Conservation (phyloP, 92 coral and sea anemone species). For the Diadumene lineata region DNA sequence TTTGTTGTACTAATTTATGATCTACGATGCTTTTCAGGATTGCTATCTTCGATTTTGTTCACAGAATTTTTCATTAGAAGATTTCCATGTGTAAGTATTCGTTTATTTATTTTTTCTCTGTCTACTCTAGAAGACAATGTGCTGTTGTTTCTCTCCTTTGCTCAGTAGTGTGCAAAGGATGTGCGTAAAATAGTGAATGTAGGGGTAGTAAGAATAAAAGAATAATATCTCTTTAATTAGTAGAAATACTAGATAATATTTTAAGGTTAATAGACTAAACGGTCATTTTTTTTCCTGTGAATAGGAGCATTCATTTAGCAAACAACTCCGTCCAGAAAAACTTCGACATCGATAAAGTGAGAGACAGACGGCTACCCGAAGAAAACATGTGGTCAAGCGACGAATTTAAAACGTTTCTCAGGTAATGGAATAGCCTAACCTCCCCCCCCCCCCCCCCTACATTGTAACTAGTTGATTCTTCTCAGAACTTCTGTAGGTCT, state of each 20-base stretch:
- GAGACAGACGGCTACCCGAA: slow-evolving; percentile 91
- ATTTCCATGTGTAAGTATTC: slow-evolving; percentile 93
- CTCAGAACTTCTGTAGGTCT: too few relatives aligned
- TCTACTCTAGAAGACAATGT: too few relatives aligned
- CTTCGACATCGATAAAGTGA: slow-evolving; percentile 79
- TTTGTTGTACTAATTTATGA: too few relatives aligned
- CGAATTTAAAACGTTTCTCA: slow-evolving; percentile 81
- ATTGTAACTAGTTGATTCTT: too few relatives aligned
- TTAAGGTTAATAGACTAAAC: too few relatives aligned
- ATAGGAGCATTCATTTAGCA: slow-evolving; percentile 95
- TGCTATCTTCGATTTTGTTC: slow-evolving; percentile 96
- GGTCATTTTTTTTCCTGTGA: slow-evolving; percentile 2
- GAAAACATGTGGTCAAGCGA: slow-evolving; percentile 98
- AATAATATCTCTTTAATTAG: too few relatives aligned
- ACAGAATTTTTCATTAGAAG: slow-evolving; percentile 91
- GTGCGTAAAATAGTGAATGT: too few relatives aligned
- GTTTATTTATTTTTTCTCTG: too few relatives aligned
- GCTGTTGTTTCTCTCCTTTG: too few relatives aligned
- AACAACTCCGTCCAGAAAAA: slow-evolving; percentile 96
- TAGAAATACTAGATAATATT: too few relatives aligned
- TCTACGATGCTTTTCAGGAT: slow-evolving; percentile 59
- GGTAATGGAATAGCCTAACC: slow-evolving; percentile 49
- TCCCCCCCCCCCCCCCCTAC: neutral
- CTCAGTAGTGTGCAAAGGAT: too few relatives aligned
- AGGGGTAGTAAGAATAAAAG: too few relatives aligned